phyloP scores from a whole-genome alignment of 2,888 invertebrate species.

The Leptothorax acervorum region DNA sequence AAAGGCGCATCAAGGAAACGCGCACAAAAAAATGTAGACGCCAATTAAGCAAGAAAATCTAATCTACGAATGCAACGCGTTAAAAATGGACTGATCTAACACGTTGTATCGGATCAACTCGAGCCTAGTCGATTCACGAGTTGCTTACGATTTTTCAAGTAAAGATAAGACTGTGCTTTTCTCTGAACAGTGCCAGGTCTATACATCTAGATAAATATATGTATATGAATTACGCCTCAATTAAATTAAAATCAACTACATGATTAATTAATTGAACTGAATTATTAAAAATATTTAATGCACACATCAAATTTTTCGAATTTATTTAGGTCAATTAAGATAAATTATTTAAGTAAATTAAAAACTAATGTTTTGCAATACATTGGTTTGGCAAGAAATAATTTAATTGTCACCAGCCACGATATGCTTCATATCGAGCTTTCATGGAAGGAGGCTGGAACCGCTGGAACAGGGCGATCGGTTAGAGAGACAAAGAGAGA shows the following conservation, averaged over 20 bases:
- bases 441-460: background rate
- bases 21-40: slow-evolving; percentile 1
- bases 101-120: background rate
- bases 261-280: background rate
- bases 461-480: background rate
- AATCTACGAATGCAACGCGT: background rate
- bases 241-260: background rate
- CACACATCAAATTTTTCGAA: background rate
- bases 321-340: background rate
- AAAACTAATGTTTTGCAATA: background rate
- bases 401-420: background rate
- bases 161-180: background rate
- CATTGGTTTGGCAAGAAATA: background rate
- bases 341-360: background rate
- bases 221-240: background rate
- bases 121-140: background rate
- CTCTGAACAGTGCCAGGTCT: background rate
- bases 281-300: background rate
- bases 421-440: background rate
- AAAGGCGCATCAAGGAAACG: slow-evolving; percentile 56
- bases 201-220: background rate
- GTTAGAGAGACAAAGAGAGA: background rate
- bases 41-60: slow-evolving; percentile 33
- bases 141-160: background rate
- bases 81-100: background rate